These are phyloP conservation scores for Dasypogon diadema DNA, from an alignment of 2,888 invertebrate species.

Conservation along the genomic window DNA sequence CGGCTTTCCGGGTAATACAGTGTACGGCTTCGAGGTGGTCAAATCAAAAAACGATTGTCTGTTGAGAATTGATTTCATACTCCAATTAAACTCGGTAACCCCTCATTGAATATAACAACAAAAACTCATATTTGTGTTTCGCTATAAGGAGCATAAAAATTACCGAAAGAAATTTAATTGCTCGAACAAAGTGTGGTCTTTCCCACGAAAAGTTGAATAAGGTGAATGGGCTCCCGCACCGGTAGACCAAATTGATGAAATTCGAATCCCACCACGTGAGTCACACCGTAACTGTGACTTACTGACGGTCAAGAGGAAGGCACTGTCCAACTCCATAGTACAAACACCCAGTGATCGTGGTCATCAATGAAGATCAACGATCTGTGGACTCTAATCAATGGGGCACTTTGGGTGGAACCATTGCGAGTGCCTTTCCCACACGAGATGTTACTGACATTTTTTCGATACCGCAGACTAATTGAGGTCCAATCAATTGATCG, in stretches of 20 bases:
- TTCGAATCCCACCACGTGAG: constrained; percentile 1
- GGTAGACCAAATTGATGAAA: constrained; percentile 15
- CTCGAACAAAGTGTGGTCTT: constrained; percentile 45
- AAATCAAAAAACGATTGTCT: constrained; percentile 37
- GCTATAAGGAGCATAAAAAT: constrained; percentile 48
- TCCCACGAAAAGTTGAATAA: constrained; percentile 25
- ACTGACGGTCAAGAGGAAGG: background rate
- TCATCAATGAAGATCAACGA: constrained; percentile 49
- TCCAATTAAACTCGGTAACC: constrained; percentile 47
- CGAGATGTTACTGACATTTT: constrained; percentile 28
- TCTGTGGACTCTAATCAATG: constrained; percentile 45
- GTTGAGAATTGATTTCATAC: constrained; percentile 46
- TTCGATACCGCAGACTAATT: constrained; percentile 49
- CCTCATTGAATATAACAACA: constrained; percentile 45
- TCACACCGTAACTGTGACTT: background rate
- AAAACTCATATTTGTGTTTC: constrained; percentile 49
- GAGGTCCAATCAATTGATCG: constrained; percentile 48
- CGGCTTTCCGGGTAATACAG: constrained; percentile 10
- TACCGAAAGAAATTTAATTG: constrained; percentile 51
- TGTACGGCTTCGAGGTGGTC: constrained; percentile 33
- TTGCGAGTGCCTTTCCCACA: constrained; percentile 36
- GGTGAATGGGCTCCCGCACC: constrained; percentile 48
- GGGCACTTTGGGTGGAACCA: constrained; percentile 33
- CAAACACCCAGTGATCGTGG: constrained; percentile 14
- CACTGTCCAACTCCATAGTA: constrained; percentile 1